Evolutionary conservation across 2,113 vertebrate genomes (phyloP).

Genomic region (Typhlomys cinereus): DNA sequence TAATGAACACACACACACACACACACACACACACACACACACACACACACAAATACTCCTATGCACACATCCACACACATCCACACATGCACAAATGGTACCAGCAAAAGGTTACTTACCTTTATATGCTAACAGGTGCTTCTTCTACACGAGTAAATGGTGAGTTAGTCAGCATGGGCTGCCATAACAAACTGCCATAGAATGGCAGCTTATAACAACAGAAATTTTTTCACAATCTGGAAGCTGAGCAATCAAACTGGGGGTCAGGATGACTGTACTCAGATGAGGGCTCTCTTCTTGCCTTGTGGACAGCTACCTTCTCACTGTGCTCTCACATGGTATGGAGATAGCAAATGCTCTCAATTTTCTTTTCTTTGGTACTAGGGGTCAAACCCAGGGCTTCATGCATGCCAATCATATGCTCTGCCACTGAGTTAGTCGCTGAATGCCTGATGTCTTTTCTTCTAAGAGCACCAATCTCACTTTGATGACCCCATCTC

Average conservation of each 20-base stretch:
- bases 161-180: slow-evolving; percentile 3
- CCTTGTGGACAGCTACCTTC: not conserved
- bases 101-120: not conserved
- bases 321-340: not conserved
- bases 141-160: slow-evolving; percentile 27
- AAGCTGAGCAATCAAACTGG: not conserved
- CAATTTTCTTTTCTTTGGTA: not conserved
- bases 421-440: not conserved
- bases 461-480: not conserved
- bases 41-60: not conserved
- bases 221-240: not conserved
- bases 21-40: not conserved
- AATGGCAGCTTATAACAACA: not conserved
- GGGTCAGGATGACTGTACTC: not conserved
- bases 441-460: not conserved
- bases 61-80: not conserved
- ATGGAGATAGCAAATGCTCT: not conserved
- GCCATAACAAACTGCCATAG: not conserved
- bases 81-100: not conserved
- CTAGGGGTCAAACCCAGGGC: not conserved
- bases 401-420: not conserved
- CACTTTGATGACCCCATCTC: not conserved
- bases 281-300: not conserved
- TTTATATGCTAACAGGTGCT: slow-evolving; percentile 36
- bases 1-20: not conserved